Conservation (phyloP, 2,113 vertebrate genomes). For the Melierax canorus region DNA sequence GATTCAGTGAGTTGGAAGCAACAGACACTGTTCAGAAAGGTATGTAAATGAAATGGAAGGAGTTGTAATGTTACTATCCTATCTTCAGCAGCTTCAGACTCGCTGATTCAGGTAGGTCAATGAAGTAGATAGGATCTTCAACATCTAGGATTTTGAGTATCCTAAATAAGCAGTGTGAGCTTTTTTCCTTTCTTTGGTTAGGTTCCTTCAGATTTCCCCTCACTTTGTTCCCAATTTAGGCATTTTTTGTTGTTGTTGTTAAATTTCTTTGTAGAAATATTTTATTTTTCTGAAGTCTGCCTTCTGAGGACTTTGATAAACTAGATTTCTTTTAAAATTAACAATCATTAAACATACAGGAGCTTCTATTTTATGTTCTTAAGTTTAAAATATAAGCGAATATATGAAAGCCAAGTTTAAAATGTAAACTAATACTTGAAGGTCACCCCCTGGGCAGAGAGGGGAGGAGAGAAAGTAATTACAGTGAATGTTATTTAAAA, state of each 20-base stretch:
- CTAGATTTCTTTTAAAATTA: not conserved
- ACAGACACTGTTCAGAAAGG: not conserved
- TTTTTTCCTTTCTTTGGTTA: not conserved
- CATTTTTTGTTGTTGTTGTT: not conserved
- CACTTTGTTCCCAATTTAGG: not conserved
- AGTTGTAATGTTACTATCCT: not conserved
- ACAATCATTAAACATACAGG: not conserved
- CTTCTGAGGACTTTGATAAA: not conserved
- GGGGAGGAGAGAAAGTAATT: not conserved
- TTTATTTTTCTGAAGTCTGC: not conserved
- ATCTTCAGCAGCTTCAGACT: not conserved
- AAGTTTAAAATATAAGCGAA: not conserved
- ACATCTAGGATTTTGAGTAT: not conserved
- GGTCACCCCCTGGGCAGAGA: not conserved
- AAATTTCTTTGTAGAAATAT: not conserved
- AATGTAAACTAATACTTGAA: not conserved
- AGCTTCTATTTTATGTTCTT: not conserved
- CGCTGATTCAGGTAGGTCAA: not conserved
- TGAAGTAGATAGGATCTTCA: not conserved
- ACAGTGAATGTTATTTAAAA: not conserved
- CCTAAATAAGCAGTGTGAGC: not conserved
- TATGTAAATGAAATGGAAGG: not conserved
- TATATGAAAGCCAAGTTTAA: no score
- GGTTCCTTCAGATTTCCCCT: not conserved
- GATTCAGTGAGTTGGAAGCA: not conserved